These are phyloP conservation scores for Hypena proboscidalis DNA, from an alignment of 2,888 invertebrate species.

Conservation along the genomic window DNA sequence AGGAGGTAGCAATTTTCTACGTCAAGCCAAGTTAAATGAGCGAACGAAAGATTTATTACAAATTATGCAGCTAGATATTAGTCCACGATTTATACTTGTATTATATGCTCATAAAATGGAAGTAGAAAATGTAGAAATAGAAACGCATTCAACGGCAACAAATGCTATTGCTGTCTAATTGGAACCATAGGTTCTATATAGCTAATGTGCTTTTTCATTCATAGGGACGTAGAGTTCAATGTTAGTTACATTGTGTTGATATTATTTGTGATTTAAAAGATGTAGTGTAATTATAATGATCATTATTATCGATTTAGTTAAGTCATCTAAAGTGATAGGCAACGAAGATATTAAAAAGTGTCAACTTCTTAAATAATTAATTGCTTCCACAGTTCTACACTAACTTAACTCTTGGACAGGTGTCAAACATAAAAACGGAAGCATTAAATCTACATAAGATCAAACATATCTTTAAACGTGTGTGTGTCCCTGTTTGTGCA, in stretches of 20 bases:
- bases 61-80: slow-evolving; percentile 20
- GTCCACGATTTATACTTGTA: slow-evolving; percentile 16
- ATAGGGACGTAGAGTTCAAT: background rate
- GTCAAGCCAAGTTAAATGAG: slow-evolving; percentile 38
- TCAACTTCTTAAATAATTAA: too few species aligned
- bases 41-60: slow-evolving; percentile 36
- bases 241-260: background rate
- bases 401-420: too few species aligned
- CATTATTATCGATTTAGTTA: too few species aligned
- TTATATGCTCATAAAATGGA: slow-evolving; percentile 14
- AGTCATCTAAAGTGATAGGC: too few species aligned
- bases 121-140: too few species aligned
- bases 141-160: slow-evolving; percentile 2
- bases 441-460: slow-evolving; percentile 17
- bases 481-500: slow-evolving; percentile 16
- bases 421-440: too few species aligned
- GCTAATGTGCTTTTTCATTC: slow-evolving; percentile 7
- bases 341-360: too few species aligned
- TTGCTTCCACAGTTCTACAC: too few species aligned
- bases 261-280: background rate
- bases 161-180: slow-evolving; percentile 1
- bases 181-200: background rate
- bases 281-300: too few species aligned
- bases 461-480: slow-evolving; percentile 32
- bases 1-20: slow-evolving; percentile 50